These are phyloP conservation scores for Schizaphis graminum DNA, from an alignment of 2,888 invertebrate species.

Conservation along the genomic window DNA sequence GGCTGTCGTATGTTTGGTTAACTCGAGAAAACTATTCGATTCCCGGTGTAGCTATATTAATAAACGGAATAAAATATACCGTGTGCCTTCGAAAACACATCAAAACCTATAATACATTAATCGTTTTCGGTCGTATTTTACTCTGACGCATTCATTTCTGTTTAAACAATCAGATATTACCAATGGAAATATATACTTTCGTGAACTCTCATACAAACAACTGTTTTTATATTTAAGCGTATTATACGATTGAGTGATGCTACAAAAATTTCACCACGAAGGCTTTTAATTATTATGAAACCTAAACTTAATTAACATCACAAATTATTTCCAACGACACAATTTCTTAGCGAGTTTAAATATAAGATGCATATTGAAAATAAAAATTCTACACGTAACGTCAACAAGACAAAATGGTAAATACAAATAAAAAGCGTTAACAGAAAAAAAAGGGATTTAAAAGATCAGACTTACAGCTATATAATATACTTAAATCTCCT, in stretches of 20 bases:
- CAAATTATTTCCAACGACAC: neutral
- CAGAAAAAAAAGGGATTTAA: neutral
- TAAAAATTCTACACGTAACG: neutral
- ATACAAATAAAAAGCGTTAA: neutral
- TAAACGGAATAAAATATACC: neutral
- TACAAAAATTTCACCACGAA: neutral
- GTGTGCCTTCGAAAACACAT: neutral
- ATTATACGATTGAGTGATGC: neutral
- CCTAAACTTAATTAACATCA: neutral
- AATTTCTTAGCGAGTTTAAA: neutral
- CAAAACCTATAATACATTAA: neutral
- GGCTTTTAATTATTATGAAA: neutral
- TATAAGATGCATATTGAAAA: neutral
- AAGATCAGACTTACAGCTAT: neutral
- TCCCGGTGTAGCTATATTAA: slow-evolving; percentile 24
- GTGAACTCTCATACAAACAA: neutral
- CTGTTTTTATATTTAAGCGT: neutral
- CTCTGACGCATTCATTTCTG: neutral
- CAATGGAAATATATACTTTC: neutral
- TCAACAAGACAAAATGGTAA: neutral
- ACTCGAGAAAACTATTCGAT: slow-evolving; percentile 28
- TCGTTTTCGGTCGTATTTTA: neutral
- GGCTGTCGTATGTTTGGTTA: slow-evolving; percentile 39
- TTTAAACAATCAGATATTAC: neutral
- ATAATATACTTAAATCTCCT: neutral